Conservation (phyloP, 2,113 vertebrate genomes). For the Prochilodus magdalenae region DNA sequence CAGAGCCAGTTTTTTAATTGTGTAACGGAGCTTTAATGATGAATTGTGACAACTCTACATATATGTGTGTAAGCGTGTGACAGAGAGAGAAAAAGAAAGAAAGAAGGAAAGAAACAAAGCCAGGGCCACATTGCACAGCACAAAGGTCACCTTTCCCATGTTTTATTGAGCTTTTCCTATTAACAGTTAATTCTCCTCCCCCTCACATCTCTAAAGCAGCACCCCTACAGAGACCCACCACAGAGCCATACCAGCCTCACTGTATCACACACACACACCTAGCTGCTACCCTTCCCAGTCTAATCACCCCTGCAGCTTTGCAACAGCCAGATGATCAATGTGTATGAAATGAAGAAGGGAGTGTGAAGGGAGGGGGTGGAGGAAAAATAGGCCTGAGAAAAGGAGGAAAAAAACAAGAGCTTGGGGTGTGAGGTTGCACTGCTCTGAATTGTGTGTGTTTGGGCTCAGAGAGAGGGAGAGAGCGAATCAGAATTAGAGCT, state of each 20-base stretch:
- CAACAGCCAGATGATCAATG: conserved; percentile 35
- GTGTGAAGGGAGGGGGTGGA: neutral
- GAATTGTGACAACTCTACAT: too few relatives aligned
- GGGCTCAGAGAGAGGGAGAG: too few relatives aligned
- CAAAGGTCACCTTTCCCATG: neutral
- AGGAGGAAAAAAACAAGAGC: too few relatives aligned
- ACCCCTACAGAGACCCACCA: conserved; percentile 23
- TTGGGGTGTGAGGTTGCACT: too few relatives aligned
- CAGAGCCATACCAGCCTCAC: conserved; percentile 13
- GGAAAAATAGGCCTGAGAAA: too few relatives aligned
- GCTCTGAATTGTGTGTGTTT: too few relatives aligned
- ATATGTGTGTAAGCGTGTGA: too few relatives aligned
- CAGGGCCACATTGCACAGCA: neutral
- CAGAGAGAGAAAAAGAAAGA: neutral
- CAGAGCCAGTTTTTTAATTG: too few relatives aligned
- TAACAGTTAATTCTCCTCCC: neutral
- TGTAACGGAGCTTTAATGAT: too few relatives aligned
- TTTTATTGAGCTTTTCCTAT: neutral
- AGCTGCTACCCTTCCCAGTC: conserved; percentile 3
- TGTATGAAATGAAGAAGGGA: conserved; percentile 29
- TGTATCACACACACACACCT: conserved; percentile 14
- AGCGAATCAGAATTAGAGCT: too few relatives aligned
- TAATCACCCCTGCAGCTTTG: conserved; percentile 39
- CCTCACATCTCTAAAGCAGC: neutral
- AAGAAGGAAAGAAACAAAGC: neutral